These are phyloP conservation scores for Etheostoma nigrum DNA, from an alignment of 2,797 vertebrate genomes.

Conservation along the genomic window DNA sequence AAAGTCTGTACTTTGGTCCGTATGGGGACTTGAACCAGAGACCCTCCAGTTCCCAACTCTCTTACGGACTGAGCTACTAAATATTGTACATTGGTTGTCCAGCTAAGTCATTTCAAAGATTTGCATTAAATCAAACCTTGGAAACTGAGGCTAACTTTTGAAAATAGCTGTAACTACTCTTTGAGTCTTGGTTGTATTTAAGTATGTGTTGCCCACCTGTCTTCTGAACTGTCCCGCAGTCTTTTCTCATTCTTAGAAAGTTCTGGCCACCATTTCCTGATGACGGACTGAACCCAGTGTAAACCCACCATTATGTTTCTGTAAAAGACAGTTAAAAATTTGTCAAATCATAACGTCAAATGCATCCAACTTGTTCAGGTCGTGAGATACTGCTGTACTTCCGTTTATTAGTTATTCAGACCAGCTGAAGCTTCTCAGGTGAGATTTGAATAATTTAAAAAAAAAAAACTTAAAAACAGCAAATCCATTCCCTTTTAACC, in stretches of 20 bases:
- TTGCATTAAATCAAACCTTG: not conserved
- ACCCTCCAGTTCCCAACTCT: no score
- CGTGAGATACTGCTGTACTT: not conserved
- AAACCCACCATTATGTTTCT: conserved; percentile 96
- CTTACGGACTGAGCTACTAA: no score
- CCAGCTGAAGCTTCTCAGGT: not conserved
- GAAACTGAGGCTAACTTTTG: not conserved
- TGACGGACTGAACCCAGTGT: conserved; percentile 96
- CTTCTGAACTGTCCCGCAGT: conserved; percentile 84
- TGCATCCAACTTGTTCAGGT: not conserved
- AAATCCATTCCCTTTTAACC: not conserved
- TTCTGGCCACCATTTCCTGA: conserved; percentile 97
- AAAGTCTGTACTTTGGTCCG: no score
- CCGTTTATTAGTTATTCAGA: conserved; percentile 26
- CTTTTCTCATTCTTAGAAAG: conserved; percentile 90
- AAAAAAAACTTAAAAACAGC: conserved; percentile 3
- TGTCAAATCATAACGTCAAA: not conserved
- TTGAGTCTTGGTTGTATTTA: not conserved
- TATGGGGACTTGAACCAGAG: no score
- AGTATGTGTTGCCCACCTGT: conserved; percentile 85
- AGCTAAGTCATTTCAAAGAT: not conserved
- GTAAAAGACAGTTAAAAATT: conserved; percentile 41
- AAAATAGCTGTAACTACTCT: not conserved
- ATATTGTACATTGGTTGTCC: not conserved
- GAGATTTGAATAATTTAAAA: not conserved